A percentile compares a stretch with the other conserved stretches of the same genome.
Evolutionary conservation across 2,888 invertebrate species (phyloP).

Genomic region (Agonopterix subpropinquella): DNA sequence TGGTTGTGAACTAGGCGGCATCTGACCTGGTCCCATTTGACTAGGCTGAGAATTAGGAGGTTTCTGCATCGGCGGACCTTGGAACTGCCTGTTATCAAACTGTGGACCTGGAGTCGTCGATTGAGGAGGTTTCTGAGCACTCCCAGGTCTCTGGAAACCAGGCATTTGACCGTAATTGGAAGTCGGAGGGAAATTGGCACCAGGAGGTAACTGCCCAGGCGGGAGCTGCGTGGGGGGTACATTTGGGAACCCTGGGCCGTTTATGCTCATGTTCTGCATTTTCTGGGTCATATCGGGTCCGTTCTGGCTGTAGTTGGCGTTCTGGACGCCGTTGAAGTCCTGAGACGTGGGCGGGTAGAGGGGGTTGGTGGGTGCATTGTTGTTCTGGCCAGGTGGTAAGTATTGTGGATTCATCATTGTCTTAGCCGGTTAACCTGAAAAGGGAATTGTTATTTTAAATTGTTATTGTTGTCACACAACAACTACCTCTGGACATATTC

Average conservation of each 20-base stretch:
- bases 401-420: conserved; percentile 71
- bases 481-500: no score
- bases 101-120: conserved; percentile 17
- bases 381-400: conserved; percentile 63
- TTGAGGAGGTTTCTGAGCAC: conserved; percentile 21
- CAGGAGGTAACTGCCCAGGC: conserved; percentile 36
- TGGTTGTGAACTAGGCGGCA: conserved; percentile 24
- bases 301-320: conserved; percentile 55
- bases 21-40: conserved; percentile 15
- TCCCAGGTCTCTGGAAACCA: conserved; percentile 42
- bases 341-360: conserved; percentile 51
- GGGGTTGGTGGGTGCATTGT: conserved; percentile 60
- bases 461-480: no score
- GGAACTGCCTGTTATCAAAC: conserved; percentile 14
- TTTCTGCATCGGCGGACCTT: conserved; percentile 29
- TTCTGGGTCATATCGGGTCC: conserved; percentile 60
- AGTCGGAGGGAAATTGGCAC: conserved; percentile 36
- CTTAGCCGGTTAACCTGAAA: conserved; percentile 42
- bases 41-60: conserved; percentile 36
- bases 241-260: conserved; percentile 44
- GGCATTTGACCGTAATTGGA: conserved; percentile 33
- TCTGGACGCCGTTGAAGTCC: conserved; percentile 59
- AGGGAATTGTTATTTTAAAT: neutral
- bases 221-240: conserved; percentile 54
- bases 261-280: conserved; percentile 63